Evolutionary conservation across 2,113 vertebrate species (phyloP), one percentile per base, ranked within the genome.

Genomic region (Mesocricetus auratus): DNA sequence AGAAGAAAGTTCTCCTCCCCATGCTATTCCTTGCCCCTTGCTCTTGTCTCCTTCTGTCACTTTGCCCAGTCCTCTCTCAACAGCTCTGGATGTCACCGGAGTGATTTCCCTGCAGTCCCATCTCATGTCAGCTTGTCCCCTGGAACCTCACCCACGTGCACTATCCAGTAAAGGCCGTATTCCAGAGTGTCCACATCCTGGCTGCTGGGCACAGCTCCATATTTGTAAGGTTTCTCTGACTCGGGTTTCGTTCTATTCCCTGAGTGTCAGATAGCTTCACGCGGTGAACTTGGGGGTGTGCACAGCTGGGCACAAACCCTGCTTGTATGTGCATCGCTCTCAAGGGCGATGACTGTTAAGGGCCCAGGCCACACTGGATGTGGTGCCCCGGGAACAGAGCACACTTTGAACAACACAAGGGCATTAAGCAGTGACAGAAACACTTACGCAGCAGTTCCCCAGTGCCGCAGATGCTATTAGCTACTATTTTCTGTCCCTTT

Each of bases 11-110:
- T 12, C 36, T 33, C 62, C 71, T 60, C 47, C 33, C 21, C 64
- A 12, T 1, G 0, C 0, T 0, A 7, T 0, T 83, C 17, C 21
- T 4, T 5, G 4, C 31, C 26, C 77, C 77, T 24, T 47, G 11
- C 39, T 36, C 1, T 36, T 31, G 2, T 39, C 56, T 77, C 60
- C 47, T 42, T 7, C 29, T 24, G 13, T 62, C 31, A 5, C 31
- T 42, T 82, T 66, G 7, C 60, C 31, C 3, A 8, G 45, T 24
- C 21, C 24, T 81, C 22, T 39, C 56, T 68, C 26, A 33, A 4
- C 1, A 73, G 31, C 3, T 66, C 74, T 81, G n/a, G 22, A 86
- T 3, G 5, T 16, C 47, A 16, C 5, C 53, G 39, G 64, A 69
- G 6, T 8, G 24, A 33, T 15, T 53, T 86, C 64, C 60, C 26